These are phyloP conservation scores for Sphecodes monilicornis DNA, from an alignment of 2,888 invertebrate genomes.

Conservation along the genomic window DNA sequence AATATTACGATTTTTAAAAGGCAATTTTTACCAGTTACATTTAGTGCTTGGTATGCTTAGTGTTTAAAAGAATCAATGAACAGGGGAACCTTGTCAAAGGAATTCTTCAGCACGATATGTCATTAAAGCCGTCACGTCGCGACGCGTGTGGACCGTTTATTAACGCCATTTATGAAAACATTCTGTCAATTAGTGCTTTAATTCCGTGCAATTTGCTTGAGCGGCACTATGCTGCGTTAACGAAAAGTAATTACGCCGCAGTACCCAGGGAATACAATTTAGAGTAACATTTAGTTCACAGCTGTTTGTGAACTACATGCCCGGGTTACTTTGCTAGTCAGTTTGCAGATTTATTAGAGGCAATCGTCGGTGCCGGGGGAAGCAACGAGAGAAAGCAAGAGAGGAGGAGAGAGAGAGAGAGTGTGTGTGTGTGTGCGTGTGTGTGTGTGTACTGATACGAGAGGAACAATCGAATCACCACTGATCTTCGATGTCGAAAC, in stretches of 20 bases:
- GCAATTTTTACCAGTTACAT: too few species aligned
- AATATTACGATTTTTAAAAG: too few species aligned
- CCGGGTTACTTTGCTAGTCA: constrained; percentile 19
- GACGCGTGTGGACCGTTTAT: neutral
- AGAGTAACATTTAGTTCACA: constrained; percentile 18
- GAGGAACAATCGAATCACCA: constrained; percentile 13
- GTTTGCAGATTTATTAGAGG: constrained; percentile 34
- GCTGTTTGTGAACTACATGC: constrained; percentile 7
- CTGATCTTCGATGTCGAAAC: constrained; percentile 31
- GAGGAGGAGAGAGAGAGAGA: neutral
- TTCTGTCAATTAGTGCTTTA: neutral
- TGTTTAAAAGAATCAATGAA: neutral
- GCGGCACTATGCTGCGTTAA: neutral
- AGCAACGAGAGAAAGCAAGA: neutral
- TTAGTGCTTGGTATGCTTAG: too few species aligned
- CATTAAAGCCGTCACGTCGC: neutral
- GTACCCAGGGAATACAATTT: constrained; percentile 27
- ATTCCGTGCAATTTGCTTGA: neutral
- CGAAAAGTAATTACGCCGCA: constrained; percentile 16
- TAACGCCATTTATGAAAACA: constrained; percentile 16
- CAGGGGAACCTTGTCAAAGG: neutral
- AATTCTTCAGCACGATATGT: neutral
- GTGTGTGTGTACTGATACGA: neutral
- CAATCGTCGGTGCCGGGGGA: neutral
- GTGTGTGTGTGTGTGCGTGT: neutral